Base-by-base conservation (phyloP, 2,113 vertebrate genomes). In the Takifugu bimaculatus region DNA sequence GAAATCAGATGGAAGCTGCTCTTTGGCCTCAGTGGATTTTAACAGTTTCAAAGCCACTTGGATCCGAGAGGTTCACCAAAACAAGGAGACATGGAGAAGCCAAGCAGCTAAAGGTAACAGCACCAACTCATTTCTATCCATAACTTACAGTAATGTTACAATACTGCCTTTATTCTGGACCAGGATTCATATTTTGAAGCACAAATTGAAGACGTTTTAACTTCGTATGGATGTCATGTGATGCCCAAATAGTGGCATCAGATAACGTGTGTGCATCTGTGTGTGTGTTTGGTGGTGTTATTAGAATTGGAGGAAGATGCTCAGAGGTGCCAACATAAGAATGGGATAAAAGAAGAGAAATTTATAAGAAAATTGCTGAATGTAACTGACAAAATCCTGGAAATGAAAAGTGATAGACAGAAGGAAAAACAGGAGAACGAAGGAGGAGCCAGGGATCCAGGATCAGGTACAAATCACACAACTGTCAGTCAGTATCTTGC, bases 81-180 rank as follows among this genome's bases (percentile, higher is more conserved):
- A 98, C 81, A 89, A 92, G 57, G 94, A 98, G 66, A 93, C 89
- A 50, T 98, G 95, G 95, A 94, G 93, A 84, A 78, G 88, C 0
- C 91, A 94, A 82, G 94, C 94, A 50, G 82, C 88, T 67, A 94
- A 93, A 95, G 96, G 96, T 96, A 12, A 88, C 2, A 6, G 6
- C 14, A 49, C 2, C 44, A 3, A 44, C 20, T 11, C 27, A 12
- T 50, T 26, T 15, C 1, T 27, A 25, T 13, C 26, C 2, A 3
- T 7, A 50, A n/a, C 6, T 5, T 2, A 54, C 25, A 52, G 9
- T 20, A 2, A 39, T n/a, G 28, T 4, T 44, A 39, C 1, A 63
- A 29, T 15, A 45, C 11, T 51, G 6, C 54, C 20, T 57, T 15
- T 43, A 42, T 14, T 49, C 11, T 44, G 1, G 13, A 13, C 6